Evolutionary conservation across 1,140 invertebrate species (phyloP), one percentile per base, ranked within the genome.

Genomic region (Habropoda laboriosa): DNA sequence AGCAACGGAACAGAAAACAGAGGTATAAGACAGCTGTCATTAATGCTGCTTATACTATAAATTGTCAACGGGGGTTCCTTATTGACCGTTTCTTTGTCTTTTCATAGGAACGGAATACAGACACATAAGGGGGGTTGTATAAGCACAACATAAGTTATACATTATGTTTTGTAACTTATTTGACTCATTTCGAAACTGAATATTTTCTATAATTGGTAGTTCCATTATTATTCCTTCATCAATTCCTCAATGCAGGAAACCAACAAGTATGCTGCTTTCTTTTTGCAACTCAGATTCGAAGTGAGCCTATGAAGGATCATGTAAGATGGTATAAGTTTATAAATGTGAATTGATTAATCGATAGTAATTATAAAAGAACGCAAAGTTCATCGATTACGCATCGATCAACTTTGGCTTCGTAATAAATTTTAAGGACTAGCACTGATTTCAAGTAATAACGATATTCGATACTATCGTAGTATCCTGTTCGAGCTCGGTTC

Each of bases 21-120:
- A 83, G 85, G 86, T 87, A 87, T 91, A 35, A 90, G 86, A 89
- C 92, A 93, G 92, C 89, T 66, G 89, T 92, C 92, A 91, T 87
- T 87, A 86, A 38, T 86, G 85, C 85, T 86, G 85, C 66, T 68
- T 83, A 42, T 67, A 47, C 35, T 30, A n/a, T 5, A 5, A 32
- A 40, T 45, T 45, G 27, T 18, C 58, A 30, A 27, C 4, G 18
- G 10, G 47, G 42, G 24, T 49, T 63, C 5, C 24, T 16, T 63
- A 38, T 32, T 6, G 58, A 49, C 4, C 10, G 10, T 24, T 42
- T 32, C 12, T 38, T 75, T 42, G 7, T 42, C 21, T 4, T 8
- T 13, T 18, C 45, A 27, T 3, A 7, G n/a, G 42, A 24, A 18
- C 3, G 16, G n/a, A n/a, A n/a, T n/a, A n/a, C 24, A 6, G 38